A percentile compares a stretch with the other conserved stretches of the same genome.
phyloP scores from a whole-genome alignment of 2,797 vertebrate genomes.

The Pelodytes ibericus region DNA sequence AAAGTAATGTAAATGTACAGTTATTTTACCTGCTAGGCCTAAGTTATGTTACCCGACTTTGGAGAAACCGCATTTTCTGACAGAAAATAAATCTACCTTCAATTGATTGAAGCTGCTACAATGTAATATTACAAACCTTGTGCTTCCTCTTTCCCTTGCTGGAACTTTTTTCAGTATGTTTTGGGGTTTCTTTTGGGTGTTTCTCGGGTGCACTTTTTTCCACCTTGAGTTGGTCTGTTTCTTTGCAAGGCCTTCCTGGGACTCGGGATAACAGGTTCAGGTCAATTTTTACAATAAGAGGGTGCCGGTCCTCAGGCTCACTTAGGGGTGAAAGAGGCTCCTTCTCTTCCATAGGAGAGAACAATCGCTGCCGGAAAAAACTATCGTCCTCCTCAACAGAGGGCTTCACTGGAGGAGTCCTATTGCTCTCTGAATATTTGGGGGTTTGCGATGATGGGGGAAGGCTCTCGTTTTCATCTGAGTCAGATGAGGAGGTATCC shows the following conservation, averaged over 20 bases:
- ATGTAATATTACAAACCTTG: conserved; percentile 86
- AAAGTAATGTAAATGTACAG: too few species aligned
- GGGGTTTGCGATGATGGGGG: conserved; percentile 89
- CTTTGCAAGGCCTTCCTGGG: conserved; percentile 92
- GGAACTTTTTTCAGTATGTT: conserved; percentile 86
- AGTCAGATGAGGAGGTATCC: conserved; percentile 96
- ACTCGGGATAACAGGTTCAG: conserved; percentile 90
- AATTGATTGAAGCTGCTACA: too few species aligned
- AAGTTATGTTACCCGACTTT: too few species aligned
- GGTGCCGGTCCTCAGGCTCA: conserved; percentile 91
- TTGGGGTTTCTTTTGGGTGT: conserved; percentile 84
- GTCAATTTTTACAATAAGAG: conserved; percentile 95
- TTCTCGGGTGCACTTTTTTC: conserved; percentile 84
- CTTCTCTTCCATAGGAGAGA: conserved; percentile 96
- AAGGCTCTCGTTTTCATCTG: conserved; percentile 94
- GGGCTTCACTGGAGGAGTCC: conserved; percentile 86
- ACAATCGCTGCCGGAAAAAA: conserved; percentile 80
- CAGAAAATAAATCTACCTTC: too few species aligned
- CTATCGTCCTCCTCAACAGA: conserved; percentile 80
- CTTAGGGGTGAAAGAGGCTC: conserved; percentile 94
- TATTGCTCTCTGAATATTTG: conserved; percentile 92
- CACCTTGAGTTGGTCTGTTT: conserved; percentile 81
- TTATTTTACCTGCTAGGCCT: too few species aligned
- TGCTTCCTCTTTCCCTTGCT: conserved; percentile 94
- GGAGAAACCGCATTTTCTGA: too few species aligned